A percentile compares a stretch with the other conserved stretches of the same genome.
phyloP scores from a whole-genome alignment of 1,140 invertebrate species.

The Coptotermes formosanus region DNA sequence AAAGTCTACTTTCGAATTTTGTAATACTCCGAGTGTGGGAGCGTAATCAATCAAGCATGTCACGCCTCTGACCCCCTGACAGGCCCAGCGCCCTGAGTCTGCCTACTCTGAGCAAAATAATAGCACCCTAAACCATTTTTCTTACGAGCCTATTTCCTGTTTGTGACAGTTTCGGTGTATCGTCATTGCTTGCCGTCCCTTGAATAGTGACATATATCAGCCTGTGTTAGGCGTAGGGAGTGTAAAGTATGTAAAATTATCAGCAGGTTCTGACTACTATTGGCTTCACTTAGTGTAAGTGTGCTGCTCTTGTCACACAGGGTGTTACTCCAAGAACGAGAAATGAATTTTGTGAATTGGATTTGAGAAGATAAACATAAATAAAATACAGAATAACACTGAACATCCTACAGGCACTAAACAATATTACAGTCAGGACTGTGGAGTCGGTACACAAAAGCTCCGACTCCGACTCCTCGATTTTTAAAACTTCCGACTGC shows the following conservation, averaged over 20 bases:
- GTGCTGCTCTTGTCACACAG: neutral
- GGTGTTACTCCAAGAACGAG: neutral
- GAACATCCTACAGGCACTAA: no score
- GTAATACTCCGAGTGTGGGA: neutral
- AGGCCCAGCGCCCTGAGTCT: neutral
- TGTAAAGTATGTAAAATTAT: neutral
- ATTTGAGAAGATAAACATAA: neutral
- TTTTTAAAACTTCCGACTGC: no score
- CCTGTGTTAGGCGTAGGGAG: neutral
- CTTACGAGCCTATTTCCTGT: slow-evolving; percentile 31
- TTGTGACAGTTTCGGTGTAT: slow-evolving; percentile 32
- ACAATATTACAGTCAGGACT: no score
- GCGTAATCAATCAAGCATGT: slow-evolving; percentile 24
- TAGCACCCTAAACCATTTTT: slow-evolving; percentile 25
- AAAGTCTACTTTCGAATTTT: neutral
- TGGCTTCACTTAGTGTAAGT: neutral
- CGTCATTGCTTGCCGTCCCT: slow-evolving; percentile 8
- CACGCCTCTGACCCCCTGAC: neutral
- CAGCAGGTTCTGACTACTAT: neutral
- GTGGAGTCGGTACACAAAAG: no score
- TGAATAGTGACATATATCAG: neutral
- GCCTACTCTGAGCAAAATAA: slow-evolving; percentile 1
- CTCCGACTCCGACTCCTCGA: no score
- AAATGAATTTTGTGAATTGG: neutral
- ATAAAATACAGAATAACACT: neutral